Evolutionary conservation across 1,140 invertebrate species (phyloP).

Genomic region (Dendrolimus punctatus): DNA sequence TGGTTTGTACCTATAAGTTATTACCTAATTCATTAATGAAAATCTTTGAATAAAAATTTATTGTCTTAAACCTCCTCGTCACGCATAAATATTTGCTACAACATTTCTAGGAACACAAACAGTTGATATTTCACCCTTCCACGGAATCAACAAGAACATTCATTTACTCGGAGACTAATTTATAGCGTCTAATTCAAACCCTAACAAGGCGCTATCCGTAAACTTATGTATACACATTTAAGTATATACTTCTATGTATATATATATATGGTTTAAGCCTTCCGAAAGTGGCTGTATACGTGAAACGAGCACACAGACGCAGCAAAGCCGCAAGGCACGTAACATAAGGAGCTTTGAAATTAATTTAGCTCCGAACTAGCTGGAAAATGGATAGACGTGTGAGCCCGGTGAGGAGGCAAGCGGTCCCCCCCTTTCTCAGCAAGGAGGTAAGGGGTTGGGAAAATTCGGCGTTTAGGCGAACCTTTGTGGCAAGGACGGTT

Average conservation of each 20-base stretch:
- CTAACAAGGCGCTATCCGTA: slow-evolving; percentile 59
- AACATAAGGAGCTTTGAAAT: slow-evolving; percentile 73
- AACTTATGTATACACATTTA: slow-evolving; percentile 31
- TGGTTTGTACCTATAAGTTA: too few species aligned
- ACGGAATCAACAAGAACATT: slow-evolving; percentile 24
- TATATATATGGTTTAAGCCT: slow-evolving; percentile 60
- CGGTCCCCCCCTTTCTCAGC: slow-evolving; percentile 12
- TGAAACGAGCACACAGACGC: slow-evolving; percentile 41
- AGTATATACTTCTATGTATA: slow-evolving; percentile 6
- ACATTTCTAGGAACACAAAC: too few species aligned
- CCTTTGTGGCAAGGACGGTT: slow-evolving; percentile 56
- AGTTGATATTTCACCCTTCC: too few species aligned
- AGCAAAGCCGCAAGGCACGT: slow-evolving; percentile 67
- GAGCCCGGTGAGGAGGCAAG: slow-evolving; percentile 43
- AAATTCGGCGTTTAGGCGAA: slow-evolving; percentile 68
- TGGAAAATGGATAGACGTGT: slow-evolving; percentile 71
- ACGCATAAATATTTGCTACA: too few species aligned
- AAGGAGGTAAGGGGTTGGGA: slow-evolving; percentile 26
- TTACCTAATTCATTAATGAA: too few species aligned
- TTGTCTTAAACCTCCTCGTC: too few species aligned
- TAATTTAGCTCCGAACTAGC: slow-evolving; percentile 72
- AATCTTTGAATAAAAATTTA: too few species aligned
- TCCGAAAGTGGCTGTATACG: slow-evolving; percentile 50
- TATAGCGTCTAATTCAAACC: slow-evolving; percentile 60
- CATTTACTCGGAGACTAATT: slow-evolving; percentile 49